A percentile compares a stretch with the other conserved stretches of the same genome.
Evolutionary conservation across 2,888 invertebrate species (phyloP).

Genomic region (Eupeodes luniger): DNA sequence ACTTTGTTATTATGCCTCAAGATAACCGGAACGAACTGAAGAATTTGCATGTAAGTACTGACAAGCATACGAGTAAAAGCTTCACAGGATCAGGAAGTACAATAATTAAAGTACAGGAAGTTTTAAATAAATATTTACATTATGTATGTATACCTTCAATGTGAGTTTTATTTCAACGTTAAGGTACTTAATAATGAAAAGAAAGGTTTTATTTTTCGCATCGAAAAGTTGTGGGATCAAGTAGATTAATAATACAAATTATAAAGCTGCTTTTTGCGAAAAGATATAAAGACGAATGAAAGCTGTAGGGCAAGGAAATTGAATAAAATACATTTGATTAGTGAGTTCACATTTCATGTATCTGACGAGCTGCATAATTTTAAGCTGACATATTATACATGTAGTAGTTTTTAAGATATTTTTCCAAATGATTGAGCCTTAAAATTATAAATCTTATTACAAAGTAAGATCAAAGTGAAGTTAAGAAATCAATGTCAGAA

Average conservation of each 20-base stretch:
- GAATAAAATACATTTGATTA: no score
- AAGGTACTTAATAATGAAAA: background rate
- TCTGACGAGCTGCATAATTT: no score
- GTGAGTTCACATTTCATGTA: no score
- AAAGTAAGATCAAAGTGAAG: no score
- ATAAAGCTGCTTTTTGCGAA: background rate
- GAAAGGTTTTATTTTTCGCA: background rate
- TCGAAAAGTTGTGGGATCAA: background rate
- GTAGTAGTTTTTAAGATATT: no score
- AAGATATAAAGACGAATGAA: background rate
- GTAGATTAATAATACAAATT: background rate
- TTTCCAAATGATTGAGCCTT: no score
- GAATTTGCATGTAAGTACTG: background rate
- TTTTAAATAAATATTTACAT: background rate
- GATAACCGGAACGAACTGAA: conserved; percentile 24
- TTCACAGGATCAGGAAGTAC: background rate
- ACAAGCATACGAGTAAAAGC: no score
- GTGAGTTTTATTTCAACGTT: background rate
- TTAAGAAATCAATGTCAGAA: no score
- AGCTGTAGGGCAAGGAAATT: no score
- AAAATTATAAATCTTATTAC: no score
- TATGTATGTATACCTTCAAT: no score
- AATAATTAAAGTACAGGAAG: background rate
- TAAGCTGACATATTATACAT: background rate
- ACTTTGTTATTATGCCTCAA: background rate